Evolutionary conservation across 2,888 invertebrate species (phyloP).

Genomic region (Lycaena phlaeas): DNA sequence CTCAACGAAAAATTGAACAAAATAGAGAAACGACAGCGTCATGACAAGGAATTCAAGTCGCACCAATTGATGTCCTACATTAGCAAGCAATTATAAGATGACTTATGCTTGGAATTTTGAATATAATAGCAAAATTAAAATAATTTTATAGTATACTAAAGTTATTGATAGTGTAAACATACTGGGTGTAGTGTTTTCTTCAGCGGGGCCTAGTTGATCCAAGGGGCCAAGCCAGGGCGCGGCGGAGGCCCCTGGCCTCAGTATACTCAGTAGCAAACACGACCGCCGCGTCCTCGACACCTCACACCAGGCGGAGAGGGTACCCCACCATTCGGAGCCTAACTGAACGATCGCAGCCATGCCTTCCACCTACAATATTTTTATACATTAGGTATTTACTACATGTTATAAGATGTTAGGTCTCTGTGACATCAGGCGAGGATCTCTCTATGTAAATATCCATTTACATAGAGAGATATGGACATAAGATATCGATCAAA

Average conservation of each 20-base stretch:
- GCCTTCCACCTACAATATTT: slow-evolving; percentile 78
- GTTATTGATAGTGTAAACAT: background rate
- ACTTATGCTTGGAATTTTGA: no score
- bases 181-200: slow-evolving; percentile 53
- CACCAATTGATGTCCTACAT: no score
- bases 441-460: no score
- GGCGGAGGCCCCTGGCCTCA: slow-evolving; percentile 82
- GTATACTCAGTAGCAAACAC: slow-evolving; percentile 89
- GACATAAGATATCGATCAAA: no score
- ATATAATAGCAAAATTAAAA: no score
- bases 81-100: no score
- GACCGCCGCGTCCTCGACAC: slow-evolving; percentile 73
- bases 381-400: background rate
- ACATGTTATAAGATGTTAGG: background rate
- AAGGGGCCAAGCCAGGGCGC: slow-evolving; percentile 94
- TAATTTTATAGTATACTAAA: no score
- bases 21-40: no score
- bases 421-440: no score
- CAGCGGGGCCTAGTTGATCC: slow-evolving; percentile 80
- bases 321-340: slow-evolving; percentile 93
- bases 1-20: no score
- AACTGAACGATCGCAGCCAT: slow-evolving; percentile 91
- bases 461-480: no score
- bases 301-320: slow-evolving; percentile 94
- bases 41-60: no score